Percentiles rank a stretch among this genome's conserved stretches.
Conservation (phyloP, 1,140 invertebrate species). For the Stenopsyche tienmushanensis region DNA sequence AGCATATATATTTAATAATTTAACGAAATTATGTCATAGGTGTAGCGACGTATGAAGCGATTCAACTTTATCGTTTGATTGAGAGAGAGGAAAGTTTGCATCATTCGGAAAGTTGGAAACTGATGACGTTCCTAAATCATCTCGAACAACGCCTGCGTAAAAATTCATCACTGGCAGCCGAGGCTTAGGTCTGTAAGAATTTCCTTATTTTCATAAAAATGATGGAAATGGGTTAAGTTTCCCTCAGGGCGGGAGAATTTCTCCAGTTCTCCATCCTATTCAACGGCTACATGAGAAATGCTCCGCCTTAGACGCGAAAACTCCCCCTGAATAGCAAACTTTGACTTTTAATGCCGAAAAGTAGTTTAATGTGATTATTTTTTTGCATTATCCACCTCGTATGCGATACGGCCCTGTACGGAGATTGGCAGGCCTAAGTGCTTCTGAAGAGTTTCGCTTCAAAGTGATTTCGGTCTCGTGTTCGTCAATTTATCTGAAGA, state of each 20-base stretch:
- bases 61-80: slow-evolving; percentile 3
- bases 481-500: not conserved
- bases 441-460: not conserved
- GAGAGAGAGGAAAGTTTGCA: slow-evolving; percentile 15
- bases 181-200: slow-evolving; percentile 1
- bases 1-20: not conserved
- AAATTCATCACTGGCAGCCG: slow-evolving; percentile 11
- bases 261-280: not conserved
- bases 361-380: slow-evolving; percentile 15
- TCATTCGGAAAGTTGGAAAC: slow-evolving; percentile 20
- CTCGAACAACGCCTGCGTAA: slow-evolving; percentile 5
- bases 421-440: not conserved
- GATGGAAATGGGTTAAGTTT: slow-evolving; percentile 38
- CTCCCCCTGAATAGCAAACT: too few relatives aligned
- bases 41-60: not conserved
- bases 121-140: slow-evolving; percentile 37
- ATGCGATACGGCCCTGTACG: not conserved
- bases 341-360: slow-evolving; percentile 12
- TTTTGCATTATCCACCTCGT: not conserved
- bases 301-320: too few relatives aligned
- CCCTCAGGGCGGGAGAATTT: not conserved
- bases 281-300: slow-evolving; percentile 10
- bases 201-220: slow-evolving; percentile 40
- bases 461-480: slow-evolving; percentile 2
- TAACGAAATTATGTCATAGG: not conserved